Conservation (phyloP, 1,140 invertebrate species). For the Ceratina australensis region DNA sequence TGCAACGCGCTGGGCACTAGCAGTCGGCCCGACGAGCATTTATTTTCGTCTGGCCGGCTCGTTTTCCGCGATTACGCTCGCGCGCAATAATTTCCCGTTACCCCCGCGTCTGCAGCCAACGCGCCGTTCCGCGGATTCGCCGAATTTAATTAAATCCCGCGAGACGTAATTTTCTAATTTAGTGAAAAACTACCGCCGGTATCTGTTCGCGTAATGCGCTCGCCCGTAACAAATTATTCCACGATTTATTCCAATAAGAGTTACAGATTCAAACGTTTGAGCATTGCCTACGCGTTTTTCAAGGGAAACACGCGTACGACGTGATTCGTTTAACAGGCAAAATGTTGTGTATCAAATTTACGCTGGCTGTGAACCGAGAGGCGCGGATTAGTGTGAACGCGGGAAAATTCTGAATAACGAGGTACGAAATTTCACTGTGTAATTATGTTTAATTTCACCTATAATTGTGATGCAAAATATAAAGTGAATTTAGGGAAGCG, state of each 20-base stretch:
- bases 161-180: conserved; percentile 42
- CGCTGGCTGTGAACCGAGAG: background rate
- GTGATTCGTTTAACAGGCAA: conserved; percentile 2
- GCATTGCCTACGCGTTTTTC: background rate
- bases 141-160: conserved; percentile 36
- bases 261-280: background rate
- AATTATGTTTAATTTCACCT: conserved; percentile 4
- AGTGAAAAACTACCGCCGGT: conserved; percentile 20
- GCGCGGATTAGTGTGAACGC: background rate
- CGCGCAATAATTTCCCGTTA: conserved; percentile 24
- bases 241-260: conserved; percentile 4
- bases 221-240: background rate
- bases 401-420: background rate
- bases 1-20: background rate
- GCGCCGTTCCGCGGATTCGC: conserved; percentile 12
- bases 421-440: background rate
- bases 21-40: conserved; percentile 13
- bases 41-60: conserved; percentile 29
- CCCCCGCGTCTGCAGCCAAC: too few species aligned
- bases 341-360: background rate
- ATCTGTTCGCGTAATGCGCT: background rate
- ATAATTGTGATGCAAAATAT: background rate
- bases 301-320: background rate
- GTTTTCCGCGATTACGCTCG: conserved; percentile 33
- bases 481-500: background rate